These are phyloP conservation scores for Hemiscyllium ocellatum DNA, from an alignment of 2,113 vertebrate genomes.

Conservation along the genomic window DNA sequence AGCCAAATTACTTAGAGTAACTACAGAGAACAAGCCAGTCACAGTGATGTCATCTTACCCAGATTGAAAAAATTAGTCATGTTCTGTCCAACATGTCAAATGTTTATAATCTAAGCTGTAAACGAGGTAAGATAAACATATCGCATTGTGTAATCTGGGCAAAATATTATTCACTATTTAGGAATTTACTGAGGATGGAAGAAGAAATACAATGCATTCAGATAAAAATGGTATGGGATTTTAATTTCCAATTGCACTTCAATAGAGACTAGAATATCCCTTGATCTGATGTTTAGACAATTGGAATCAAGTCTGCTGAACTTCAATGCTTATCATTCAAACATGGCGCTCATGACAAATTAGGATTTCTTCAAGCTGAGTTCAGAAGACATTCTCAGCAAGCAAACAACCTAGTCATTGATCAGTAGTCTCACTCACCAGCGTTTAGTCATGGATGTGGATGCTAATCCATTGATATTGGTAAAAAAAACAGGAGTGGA, in stretches of 20 bases:
- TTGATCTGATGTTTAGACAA: neutral
- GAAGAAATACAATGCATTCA: neutral
- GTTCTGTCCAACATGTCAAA: slow-evolving; percentile 34
- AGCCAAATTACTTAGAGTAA: slow-evolving; percentile 33
- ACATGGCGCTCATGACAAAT: neutral
- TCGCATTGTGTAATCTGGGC: slow-evolving; percentile 10
- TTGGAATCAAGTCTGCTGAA: neutral
- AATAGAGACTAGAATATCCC: neutral
- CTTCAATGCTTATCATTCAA: neutral
- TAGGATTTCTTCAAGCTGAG: neutral
- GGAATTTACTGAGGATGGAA: neutral
- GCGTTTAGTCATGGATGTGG: neutral
- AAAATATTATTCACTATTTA: neutral
- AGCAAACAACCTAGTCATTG: neutral
- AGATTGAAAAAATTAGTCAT: slow-evolving; percentile 38
- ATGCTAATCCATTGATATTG: neutral
- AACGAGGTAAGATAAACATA: slow-evolving; percentile 30
- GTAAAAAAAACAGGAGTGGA: neutral
- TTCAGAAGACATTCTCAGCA: neutral
- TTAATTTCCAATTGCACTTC: neutral
- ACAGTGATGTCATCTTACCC: slow-evolving; percentile 35
- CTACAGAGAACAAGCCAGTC: slow-evolving; percentile 26
- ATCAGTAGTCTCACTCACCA: neutral
- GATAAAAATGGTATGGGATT: neutral
- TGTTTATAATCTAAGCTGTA: slow-evolving; percentile 35